These are phyloP conservation scores for Etheostoma cragini DNA, from an alignment of 2,113 vertebrate species.

Conservation along the genomic window DNA sequence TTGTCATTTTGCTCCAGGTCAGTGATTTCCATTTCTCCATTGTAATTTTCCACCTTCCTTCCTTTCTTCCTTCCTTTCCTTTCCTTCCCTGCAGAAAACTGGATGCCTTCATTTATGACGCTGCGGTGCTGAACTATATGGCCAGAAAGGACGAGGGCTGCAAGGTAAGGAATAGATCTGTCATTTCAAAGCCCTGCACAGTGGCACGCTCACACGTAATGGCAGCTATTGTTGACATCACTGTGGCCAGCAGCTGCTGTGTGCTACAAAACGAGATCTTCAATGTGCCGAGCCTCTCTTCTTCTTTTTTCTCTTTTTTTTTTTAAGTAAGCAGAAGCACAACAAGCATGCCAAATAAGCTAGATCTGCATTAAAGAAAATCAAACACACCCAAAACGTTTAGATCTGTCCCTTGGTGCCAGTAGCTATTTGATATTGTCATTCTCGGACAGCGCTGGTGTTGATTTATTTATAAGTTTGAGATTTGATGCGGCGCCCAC, in stretches of 20 bases:
- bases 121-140: constrained; percentile 94
- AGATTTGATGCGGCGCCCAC: constrained; percentile 32
- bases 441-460: constrained; percentile 29
- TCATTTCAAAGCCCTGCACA: constrained; percentile 1
- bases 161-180: constrained; percentile 76
- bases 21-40: constrained; percentile 36
- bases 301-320: not conserved
- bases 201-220: not conserved
- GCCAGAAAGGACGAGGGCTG: constrained; percentile 94
- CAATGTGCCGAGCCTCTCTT: no score
- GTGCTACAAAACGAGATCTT: not conserved
- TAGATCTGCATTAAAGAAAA: constrained; percentile 43
- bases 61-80: no score
- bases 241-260: not conserved
- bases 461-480: constrained; percentile 68
- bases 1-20: constrained; percentile 45
- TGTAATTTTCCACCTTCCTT: constrained; percentile 22
- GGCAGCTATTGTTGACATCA: not conserved
- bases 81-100: constrained; percentile 85
- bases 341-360: constrained; percentile 22
- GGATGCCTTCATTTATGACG: constrained; percentile 94
- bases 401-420: constrained; percentile 11
- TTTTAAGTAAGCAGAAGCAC: not conserved
- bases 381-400: constrained; percentile 8
- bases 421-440: constrained; percentile 50